These are phyloP conservation scores for Tromatobia lineatoria DNA, from an alignment of 2,888 invertebrate species.

Conservation along the genomic window DNA sequence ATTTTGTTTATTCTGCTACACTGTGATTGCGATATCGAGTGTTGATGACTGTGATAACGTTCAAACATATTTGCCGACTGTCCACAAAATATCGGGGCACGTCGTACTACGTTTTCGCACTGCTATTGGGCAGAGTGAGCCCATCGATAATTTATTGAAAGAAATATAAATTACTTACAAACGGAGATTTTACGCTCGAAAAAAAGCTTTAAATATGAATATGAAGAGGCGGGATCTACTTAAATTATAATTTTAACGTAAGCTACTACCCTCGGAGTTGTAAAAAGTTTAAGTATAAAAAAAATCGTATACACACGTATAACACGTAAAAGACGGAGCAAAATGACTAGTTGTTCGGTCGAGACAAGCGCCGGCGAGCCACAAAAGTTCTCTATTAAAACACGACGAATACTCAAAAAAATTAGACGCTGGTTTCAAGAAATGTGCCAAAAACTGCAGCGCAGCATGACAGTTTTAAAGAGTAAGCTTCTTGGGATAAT, in stretches of 20 bases:
- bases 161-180: constrained; percentile 11
- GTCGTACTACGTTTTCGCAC: constrained; percentile 43
- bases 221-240: constrained; percentile 42
- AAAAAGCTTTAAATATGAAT: constrained; percentile 46
- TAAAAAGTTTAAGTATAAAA: background rate
- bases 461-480: constrained; percentile 70
- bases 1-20: constrained; percentile 8
- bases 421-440: constrained; percentile 80
- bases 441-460: constrained; percentile 76
- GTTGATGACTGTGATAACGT: constrained; percentile 70
- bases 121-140: constrained; percentile 7
- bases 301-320: background rate
- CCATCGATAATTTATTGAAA: constrained; percentile 16
- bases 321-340: constrained; percentile 25
- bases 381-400: constrained; percentile 73
- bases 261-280: constrained; percentile 17
- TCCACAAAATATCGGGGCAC: constrained; percentile 71
- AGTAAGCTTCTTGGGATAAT: constrained; percentile 72
- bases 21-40: constrained; percentile 41
- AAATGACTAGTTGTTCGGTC: constrained; percentile 73
- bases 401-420: constrained; percentile 75
- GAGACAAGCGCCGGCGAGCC: constrained; percentile 61
- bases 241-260: constrained; percentile 7
- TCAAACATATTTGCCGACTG: constrained; percentile 66
- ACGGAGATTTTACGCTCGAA: background rate